A percentile compares a stretch with the other conserved stretches of the same genome.
Evolutionary conservation across 2,797 vertebrate species (phyloP).

Genomic region (Clarias laeviceps): DNA sequence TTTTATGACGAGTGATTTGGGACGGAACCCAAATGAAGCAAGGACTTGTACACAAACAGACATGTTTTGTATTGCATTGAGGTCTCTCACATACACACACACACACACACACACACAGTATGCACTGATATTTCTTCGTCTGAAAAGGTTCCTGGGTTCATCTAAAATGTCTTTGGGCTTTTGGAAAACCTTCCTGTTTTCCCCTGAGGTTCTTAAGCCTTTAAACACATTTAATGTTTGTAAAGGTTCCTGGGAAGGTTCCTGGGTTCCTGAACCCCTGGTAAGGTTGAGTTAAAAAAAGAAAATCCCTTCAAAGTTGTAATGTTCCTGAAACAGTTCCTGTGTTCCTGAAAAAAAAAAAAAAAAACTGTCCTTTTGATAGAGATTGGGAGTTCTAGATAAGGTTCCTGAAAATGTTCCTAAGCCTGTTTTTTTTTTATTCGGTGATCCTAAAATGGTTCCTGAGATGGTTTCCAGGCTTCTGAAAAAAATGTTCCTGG

Average conservation of each 20-base stretch:
- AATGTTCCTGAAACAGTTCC: not conserved
- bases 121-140: not conserved
- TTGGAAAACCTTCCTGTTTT: not conserved
- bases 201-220: not conserved
- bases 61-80: not conserved
- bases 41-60: not conserved
- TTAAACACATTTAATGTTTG: not conserved
- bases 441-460: not conserved
- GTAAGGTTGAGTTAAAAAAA: not conserved
- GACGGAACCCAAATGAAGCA: not conserved
- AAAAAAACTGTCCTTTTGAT: not conserved
- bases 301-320: not conserved
- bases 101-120: slow-evolving; percentile 30
- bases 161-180: too few species aligned
- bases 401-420: not conserved
- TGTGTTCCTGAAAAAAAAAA: not conserved
- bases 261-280: not conserved
- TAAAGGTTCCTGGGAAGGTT: not conserved
- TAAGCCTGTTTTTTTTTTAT: not conserved
- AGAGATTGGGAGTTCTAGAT: not conserved
- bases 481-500: not conserved
- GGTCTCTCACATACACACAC: not conserved
- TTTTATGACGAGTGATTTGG: not conserved
- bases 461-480: not conserved
- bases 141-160: not conserved